Percentiles rank a stretch among this genome's conserved stretches.
Evolutionary conservation across 2,113 vertebrate species (phyloP).

Genomic region (Actinemys pallida): DNA sequence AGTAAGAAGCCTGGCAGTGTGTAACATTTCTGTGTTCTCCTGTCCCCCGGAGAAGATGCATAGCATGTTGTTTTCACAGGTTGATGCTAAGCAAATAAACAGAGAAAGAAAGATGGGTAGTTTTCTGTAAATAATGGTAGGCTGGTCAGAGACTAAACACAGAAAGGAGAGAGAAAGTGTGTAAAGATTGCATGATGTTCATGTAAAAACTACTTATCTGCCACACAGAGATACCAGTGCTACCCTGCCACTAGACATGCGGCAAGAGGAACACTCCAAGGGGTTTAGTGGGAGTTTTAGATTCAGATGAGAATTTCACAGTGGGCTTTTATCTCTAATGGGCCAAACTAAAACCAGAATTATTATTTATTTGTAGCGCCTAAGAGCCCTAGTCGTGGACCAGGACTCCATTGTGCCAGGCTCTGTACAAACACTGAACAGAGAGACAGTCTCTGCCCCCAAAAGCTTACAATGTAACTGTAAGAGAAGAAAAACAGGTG

Average conservation of each 20-base stretch:
- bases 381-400: background rate
- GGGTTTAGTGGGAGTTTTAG: conserved; percentile 1
- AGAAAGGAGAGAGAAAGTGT: background rate
- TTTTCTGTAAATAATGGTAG: conserved; percentile 59
- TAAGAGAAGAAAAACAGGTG: background rate
- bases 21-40: background rate
- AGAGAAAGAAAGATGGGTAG: conserved; percentile 33
- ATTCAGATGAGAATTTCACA: background rate
- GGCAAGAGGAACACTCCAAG: conserved; percentile 4
- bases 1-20: conserved; percentile 45
- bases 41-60: conserved; percentile 41
- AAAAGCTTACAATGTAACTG: background rate
- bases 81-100: conserved; percentile 71
- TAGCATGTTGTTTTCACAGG: conserved; percentile 69
- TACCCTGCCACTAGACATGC: conserved; percentile 23
- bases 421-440: background rate
- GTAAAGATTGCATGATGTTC: conserved; percentile 39
- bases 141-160: conserved; percentile 13
- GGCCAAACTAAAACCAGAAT: background rate
- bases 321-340: background rate
- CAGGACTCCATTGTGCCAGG: background rate
- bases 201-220: conserved; percentile 37
- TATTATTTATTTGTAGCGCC: background rate
- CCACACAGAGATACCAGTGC: background rate
- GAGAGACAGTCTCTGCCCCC: background rate